Conservation (phyloP, 2,113 vertebrate species). For the Ranitomeya variabilis region DNA sequence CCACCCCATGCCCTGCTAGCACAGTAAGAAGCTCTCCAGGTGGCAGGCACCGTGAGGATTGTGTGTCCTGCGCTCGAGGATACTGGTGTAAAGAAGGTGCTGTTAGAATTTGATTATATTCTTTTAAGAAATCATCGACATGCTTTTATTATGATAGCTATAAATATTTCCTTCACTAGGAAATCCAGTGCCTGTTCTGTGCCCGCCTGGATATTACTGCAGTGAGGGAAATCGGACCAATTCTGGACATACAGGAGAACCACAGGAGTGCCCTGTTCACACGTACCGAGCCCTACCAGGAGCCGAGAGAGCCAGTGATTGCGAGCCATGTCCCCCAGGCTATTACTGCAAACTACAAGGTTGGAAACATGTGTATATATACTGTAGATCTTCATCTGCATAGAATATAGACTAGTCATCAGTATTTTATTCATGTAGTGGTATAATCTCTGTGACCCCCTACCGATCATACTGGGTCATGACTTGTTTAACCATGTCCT, state of each 20-base stretch:
- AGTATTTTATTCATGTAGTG: too few species aligned
- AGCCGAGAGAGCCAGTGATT: constrained; percentile 75
- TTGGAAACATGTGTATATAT: constrained; percentile 54
- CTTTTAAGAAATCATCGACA: accelerated
- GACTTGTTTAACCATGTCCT: too few species aligned
- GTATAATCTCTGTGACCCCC: too few species aligned
- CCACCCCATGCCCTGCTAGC: constrained; percentile 78
- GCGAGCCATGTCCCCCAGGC: constrained; percentile 80
- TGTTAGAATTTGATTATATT: neutral
- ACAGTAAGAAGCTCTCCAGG: constrained; percentile 73
- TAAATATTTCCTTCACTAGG: constrained; percentile 67
- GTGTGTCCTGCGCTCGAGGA: constrained; percentile 79
- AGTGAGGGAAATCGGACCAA: constrained; percentile 69
- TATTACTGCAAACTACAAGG: constrained; percentile 80
- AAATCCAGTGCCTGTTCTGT: constrained; percentile 67
- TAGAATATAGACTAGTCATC: too few species aligned
- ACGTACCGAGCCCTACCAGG: constrained; percentile 76
- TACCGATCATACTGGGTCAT: too few species aligned
- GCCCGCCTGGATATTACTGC: constrained; percentile 84
- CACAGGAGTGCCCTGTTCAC: constrained; percentile 77
- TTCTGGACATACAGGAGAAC: constrained; percentile 62
- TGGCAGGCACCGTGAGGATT: constrained; percentile 76
- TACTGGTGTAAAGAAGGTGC: constrained; percentile 85
- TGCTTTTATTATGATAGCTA: too few species aligned
- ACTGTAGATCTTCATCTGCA: too few species aligned